A percentile compares a stretch with the other conserved stretches of the same genome.
phyloP scores from a whole-genome alignment of 1,140 invertebrate species.

The Drosophila rhopaloa region DNA sequence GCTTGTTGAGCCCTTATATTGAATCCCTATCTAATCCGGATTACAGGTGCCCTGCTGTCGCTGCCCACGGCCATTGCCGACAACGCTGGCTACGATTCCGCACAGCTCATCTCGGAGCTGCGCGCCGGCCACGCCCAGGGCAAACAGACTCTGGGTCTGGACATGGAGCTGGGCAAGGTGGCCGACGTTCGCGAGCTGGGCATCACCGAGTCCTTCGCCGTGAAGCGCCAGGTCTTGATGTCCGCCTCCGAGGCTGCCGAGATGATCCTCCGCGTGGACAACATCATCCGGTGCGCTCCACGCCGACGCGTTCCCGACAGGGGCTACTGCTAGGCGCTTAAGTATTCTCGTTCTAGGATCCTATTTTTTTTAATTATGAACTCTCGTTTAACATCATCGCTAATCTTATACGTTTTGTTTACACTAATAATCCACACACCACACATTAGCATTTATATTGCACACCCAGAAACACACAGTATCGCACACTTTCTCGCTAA shows the following conservation, averaged over 20 bases:
- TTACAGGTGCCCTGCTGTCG: constrained; percentile 90
- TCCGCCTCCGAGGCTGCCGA: constrained; percentile 99
- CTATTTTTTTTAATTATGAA: constrained; percentile 56
- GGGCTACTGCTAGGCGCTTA: constrained; percentile 90
- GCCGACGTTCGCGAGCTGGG: constrained; percentile 95
- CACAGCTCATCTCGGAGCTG: constrained; percentile 95
- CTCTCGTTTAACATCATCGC: constrained; percentile 77
- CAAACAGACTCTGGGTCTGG: constrained; percentile 92
- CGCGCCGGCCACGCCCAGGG: constrained; percentile 95
- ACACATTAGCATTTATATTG: constrained; percentile 34
- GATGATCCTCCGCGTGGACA: constrained; percentile 99
- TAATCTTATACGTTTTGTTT: constrained; percentile 69
- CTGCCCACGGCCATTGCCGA: constrained; percentile 98
- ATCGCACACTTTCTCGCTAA: constrained; percentile 45
- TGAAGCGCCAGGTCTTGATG: constrained; percentile 97
- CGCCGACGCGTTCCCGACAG: constrained; percentile 94
- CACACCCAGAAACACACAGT: constrained; percentile 6
- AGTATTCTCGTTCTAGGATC: constrained; percentile 75
- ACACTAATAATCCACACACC: constrained; percentile 45
- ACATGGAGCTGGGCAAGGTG: constrained; percentile 94
- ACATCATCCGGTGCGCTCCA: constrained; percentile 98
- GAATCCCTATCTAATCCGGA: background rate
- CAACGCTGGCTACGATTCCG: constrained; percentile 99
- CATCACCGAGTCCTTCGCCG: constrained; percentile 98
- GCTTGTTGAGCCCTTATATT: no score